phyloP scores from a whole-genome alignment of 35 echinoderm and acorn worm species.

The Ptychodera flava region DNA sequence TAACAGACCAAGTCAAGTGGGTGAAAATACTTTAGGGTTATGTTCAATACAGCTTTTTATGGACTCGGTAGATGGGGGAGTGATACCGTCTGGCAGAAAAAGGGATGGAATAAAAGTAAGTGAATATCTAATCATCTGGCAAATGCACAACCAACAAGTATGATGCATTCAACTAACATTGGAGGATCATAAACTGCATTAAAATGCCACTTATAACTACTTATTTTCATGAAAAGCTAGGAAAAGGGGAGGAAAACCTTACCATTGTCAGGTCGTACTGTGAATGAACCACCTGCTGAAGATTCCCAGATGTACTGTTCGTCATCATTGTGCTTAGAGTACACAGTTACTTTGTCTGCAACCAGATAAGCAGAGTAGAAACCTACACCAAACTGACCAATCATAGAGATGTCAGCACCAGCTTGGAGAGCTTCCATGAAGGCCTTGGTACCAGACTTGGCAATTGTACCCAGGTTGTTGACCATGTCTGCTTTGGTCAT shows the following conservation, averaged over 20 bases:
- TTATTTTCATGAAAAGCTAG: no score
- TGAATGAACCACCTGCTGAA: constrained; percentile 94
- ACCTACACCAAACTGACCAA: constrained; percentile 99
- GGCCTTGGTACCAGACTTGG: constrained; percentile 83
- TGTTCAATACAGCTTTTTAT: no score
- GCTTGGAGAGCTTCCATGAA: constrained; percentile 99
- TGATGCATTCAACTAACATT: no score
- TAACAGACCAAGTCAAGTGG: no score
- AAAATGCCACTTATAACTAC: no score
- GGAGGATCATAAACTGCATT: no score
- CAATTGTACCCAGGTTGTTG: constrained; percentile 96
- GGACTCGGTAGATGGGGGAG: no score
- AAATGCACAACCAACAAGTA: no score
- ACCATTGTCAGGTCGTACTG: constrained; percentile 59
- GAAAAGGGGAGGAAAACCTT: constrained; percentile 37
- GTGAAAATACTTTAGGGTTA: no score
- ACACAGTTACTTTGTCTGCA: constrained; percentile 82
- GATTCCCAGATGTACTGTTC: constrained; percentile 93
- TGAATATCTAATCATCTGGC: no score
- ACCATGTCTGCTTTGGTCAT: constrained; percentile 98
- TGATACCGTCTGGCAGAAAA: no score
- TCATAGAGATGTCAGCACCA: constrained; percentile 99
- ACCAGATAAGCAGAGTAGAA: constrained; percentile 99
- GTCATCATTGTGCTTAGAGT: constrained; percentile 91
- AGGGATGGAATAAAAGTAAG: no score